These are phyloP conservation scores for Microctonus hyperodae DNA, from an alignment of 2,888 invertebrate genomes.

Conservation along the genomic window DNA sequence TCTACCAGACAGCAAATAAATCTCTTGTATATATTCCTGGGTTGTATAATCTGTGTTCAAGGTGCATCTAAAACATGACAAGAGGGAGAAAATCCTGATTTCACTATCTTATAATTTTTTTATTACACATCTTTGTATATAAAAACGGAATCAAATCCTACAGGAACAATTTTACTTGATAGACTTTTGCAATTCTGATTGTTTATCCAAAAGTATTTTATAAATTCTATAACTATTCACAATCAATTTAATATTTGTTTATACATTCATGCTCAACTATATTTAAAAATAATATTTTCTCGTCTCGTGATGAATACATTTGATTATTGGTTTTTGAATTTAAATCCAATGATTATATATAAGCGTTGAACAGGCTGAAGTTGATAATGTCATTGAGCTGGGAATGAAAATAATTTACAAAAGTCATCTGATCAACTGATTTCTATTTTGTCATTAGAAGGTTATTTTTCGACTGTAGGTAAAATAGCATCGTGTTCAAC, in stretches of 20 bases:
- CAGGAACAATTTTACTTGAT: neutral
- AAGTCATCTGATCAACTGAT: neutral
- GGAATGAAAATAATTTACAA: neutral
- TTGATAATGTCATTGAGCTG: neutral
- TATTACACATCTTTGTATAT: neutral
- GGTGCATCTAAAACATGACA: neutral
- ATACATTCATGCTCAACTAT: no score
- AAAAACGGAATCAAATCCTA: conserved; percentile 17
- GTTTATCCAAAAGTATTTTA: no score
- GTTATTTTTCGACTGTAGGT: neutral
- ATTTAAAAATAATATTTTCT: no score
- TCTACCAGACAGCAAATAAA: conserved; percentile 15
- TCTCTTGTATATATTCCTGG: conserved; percentile 21
- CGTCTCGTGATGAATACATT: no score
- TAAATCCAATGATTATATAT: no score
- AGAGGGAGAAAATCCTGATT: conserved; percentile 9
- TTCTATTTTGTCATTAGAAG: neutral
- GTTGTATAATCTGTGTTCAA: conserved; percentile 29
- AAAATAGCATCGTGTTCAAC: no score
- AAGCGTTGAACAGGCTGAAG: no score
- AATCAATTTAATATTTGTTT: no score
- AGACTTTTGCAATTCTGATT: no score
- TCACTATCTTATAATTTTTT: conserved; percentile 17
- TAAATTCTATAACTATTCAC: no score
- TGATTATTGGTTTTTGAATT: no score